phyloP scores from a whole-genome alignment of 2,797 vertebrate genomes.

The Decapterus maruadsi region DNA sequence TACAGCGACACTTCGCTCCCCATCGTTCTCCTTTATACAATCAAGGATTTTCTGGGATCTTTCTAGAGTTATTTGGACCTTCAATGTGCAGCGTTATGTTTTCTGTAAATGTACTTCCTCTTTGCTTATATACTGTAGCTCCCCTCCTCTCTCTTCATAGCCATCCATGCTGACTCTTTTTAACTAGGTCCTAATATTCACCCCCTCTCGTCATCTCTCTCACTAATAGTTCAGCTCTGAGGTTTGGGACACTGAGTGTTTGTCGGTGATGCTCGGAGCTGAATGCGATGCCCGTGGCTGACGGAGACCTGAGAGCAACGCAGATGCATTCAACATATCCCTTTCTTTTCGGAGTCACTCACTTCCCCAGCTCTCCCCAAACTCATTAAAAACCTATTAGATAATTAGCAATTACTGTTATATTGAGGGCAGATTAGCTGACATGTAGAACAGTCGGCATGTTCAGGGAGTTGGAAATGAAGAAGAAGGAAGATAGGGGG shows the following conservation, averaged over 20 bases:
- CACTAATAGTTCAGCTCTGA: constrained; percentile 47
- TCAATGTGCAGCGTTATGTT: not conserved
- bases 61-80: constrained; percentile 18
- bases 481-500: constrained; percentile 51
- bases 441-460: constrained; percentile 81
- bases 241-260: constrained; percentile 36
- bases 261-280: constrained; percentile 27
- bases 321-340: constrained; percentile 44
- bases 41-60: constrained; percentile 31
- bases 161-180: constrained; percentile 7
- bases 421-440: constrained; percentile 86
- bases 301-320: constrained; percentile 45
- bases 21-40: constrained; percentile 30
- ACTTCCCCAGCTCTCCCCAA: constrained; percentile 72
- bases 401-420: constrained; percentile 85
- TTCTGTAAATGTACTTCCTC: constrained; percentile 25
- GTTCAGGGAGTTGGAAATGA: constrained; percentile 77
- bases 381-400: constrained; percentile 87
- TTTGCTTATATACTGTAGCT: constrained; percentile 28
- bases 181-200: constrained; percentile 33
- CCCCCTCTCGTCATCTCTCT: constrained; percentile 26
- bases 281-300: constrained; percentile 35
- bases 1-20: constrained; percentile 29
- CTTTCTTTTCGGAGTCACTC: constrained; percentile 43
- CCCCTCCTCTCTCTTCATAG: not conserved